Base-by-base conservation (phyloP, 2,888 invertebrate species). In the Pseudeuparius sepicola region DNA sequence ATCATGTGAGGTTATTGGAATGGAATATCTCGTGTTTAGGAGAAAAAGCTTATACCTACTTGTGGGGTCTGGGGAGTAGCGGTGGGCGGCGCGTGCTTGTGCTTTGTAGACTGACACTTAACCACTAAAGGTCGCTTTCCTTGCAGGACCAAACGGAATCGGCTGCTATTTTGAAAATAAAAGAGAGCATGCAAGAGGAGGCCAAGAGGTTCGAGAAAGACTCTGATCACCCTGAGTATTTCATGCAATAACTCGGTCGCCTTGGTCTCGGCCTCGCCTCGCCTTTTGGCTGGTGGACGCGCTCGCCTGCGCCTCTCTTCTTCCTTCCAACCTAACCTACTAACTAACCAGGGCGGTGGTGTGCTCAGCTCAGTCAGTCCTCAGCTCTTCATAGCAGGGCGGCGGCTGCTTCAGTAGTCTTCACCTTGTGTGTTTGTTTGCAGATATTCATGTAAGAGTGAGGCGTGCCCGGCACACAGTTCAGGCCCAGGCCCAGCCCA, bases 111-210 rank as follows among this genome's bases (percentile, higher is more conserved):
- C 59, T 61, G 60, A 61, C 60, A 60, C 54, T 60, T 62, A 61
- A 61, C 61, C 59, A 61, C 60, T 61, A 62, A 63, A 62, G 59
- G 60, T 63, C 61, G 63, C 62, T 65, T 63, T 64, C 60, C 61
- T 66, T 67, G 59, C 65, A 66, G 68, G 69, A 90, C 75, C 90
- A 93, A 74, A 94, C 86, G 63, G 96, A 96, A 75, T 93, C 93
- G 61, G 96, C 94, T 65, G 97, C 96, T 73, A 98, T 98, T 70
- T 78, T 96, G 72, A 97, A 97, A 78, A 97, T 98, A 67, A 97
- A 97, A 76, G 96, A 96, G 72, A 93, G 92, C 75, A 96, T 98
- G 93, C 94, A 97, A 70, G 96, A 97, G 68, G 97, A 97, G 71
- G 96, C 96, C 65, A 96, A 94, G 75, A 84, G 94, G 70, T 92